Percentiles rank a stretch among this genome's conserved stretches.
These are phyloP conservation scores for Tethea ocularis DNA, from an alignment of 2,888 invertebrate species.

Conservation along the genomic window DNA sequence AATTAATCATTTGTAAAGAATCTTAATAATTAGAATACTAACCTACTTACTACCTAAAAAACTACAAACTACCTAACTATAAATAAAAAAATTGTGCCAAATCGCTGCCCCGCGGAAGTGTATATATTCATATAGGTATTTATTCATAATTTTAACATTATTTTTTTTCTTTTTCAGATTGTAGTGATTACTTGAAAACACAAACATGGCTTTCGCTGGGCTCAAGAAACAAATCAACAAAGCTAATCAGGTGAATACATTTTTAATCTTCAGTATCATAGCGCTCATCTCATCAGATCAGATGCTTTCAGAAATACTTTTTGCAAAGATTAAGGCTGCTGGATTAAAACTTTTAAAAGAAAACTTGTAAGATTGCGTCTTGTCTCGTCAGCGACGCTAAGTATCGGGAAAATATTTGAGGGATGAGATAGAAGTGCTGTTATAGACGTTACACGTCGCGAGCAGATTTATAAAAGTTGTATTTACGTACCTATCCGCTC, in stretches of 20 bases:
- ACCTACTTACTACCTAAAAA: no score
- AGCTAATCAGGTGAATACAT: constrained; percentile 95
- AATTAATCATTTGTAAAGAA: no score
- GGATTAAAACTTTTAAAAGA: constrained; percentile 51
- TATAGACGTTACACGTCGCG: constrained; percentile 22
- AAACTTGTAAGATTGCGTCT: constrained; percentile 39
- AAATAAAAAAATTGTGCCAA: no score
- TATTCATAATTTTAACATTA: neutral
- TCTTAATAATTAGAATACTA: no score
- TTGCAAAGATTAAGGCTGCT: constrained; percentile 32
- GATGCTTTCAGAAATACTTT: constrained; percentile 12
- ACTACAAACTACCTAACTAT: no score
- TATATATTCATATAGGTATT: neutral
- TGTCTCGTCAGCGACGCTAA: constrained; percentile 21
- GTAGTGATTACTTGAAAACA: constrained; percentile 43
- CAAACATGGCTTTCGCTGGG: constrained; percentile 98
- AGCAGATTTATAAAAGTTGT: constrained; percentile 1
- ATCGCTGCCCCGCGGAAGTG: no score
- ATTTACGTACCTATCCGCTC: neutral
- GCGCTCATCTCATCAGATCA: constrained; percentile 16
- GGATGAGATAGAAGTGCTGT: constrained; percentile 23
- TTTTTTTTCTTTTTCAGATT: constrained; percentile 52
- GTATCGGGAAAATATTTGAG: constrained; percentile 31
- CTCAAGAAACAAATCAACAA: constrained; percentile 99
- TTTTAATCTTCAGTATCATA: constrained; percentile 19